phyloP scores from a whole-genome alignment of 2,888 invertebrate species.

The Bhutanitis thaidina region DNA sequence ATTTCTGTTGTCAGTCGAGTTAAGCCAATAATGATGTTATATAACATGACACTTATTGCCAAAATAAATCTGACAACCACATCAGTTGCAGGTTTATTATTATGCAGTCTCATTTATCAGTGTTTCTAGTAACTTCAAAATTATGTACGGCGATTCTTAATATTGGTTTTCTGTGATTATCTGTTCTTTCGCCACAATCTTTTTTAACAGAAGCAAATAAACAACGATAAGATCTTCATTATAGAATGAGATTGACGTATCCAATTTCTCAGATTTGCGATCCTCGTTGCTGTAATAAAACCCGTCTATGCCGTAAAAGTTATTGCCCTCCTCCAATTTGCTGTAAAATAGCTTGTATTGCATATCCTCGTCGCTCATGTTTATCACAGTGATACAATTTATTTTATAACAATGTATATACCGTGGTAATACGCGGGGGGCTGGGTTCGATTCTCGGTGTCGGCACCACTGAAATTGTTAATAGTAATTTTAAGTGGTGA shows the following conservation, averaged over 20 bases:
- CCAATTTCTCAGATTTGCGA: slow-evolving; percentile 33
- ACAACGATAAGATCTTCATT: slow-evolving; percentile 9
- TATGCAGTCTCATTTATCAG: too few relatives aligned
- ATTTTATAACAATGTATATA: slow-evolving; percentile 21
- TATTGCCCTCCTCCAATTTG: slow-evolving; percentile 32
- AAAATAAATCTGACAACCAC: slow-evolving; percentile 54
- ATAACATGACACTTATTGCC: slow-evolving; percentile 72
- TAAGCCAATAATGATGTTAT: slow-evolving; percentile 54
- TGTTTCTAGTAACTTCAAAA: not conserved
- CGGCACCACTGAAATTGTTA: too few relatives aligned
- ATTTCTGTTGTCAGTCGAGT: slow-evolving; percentile 35
- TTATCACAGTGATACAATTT: slow-evolving; percentile 28
- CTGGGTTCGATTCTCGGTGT: too few relatives aligned
- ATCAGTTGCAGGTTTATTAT: slow-evolving; percentile 41
- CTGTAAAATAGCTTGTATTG: slow-evolving; percentile 32
- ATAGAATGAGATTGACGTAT: slow-evolving; percentile 20
- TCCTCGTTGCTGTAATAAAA: slow-evolving; percentile 25
- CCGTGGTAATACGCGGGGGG: too few relatives aligned
- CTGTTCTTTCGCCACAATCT: not conserved
- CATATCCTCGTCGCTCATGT: slow-evolving; percentile 31
- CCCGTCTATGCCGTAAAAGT: slow-evolving; percentile 34
- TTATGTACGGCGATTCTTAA: too few relatives aligned
- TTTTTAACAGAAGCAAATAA: not conserved
- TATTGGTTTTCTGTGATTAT: too few relatives aligned
- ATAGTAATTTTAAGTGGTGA: too few relatives aligned